Base-by-base conservation (phyloP, 2,888 invertebrate species). In the Zaprionus bogoriensis region DNA sequence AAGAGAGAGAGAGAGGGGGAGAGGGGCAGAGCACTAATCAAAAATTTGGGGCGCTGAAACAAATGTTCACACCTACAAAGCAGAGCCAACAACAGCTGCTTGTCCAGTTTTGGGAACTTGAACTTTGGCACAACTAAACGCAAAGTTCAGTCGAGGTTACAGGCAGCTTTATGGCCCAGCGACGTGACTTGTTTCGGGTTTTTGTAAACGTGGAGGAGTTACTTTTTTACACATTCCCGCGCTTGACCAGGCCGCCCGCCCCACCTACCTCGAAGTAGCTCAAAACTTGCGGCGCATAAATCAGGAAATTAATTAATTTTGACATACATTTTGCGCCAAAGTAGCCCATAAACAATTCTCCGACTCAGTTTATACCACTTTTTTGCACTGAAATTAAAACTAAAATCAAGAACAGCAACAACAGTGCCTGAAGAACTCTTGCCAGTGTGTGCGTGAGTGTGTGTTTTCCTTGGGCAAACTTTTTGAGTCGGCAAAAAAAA, bases 241-340 rank as follows among this genome's bases (percentile, higher is more conserved):
- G 64, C 57, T 63, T 78, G 78, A 68, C 75, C 72, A 54, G 58
- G 54, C 61, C 47, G 44, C 19, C 52, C 54, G 27, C 14, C 30
- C 17, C 25, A 30, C 7, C 10, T 32, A 19, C 17, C 4, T 7
- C 28, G 42, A 57, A 57, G 28, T 48, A 48, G 45, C 54, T 51
- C 32, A 38, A 75, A 70, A 60, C 17, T 72, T 76, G 57, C 39
- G 53, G 25, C 28, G 80, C 89, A 90, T 90, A 89, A 90, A 90
- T 90, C 89, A 89, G 77, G 88, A 90, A 90, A 90, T 89, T 89
- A 89, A 90, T 89, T 89, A 90, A 89, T 88, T 89, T 89, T 90
- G 90, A 89, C 89, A 90, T 76, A 89, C 76, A 88, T 88, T 83
- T 80, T 85, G 41, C 52, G 58, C 72, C 67, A 66, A 80, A 85